phyloP scores from a whole-genome alignment of 1,140 invertebrate species.

The Ceratitis capitata region DNA sequence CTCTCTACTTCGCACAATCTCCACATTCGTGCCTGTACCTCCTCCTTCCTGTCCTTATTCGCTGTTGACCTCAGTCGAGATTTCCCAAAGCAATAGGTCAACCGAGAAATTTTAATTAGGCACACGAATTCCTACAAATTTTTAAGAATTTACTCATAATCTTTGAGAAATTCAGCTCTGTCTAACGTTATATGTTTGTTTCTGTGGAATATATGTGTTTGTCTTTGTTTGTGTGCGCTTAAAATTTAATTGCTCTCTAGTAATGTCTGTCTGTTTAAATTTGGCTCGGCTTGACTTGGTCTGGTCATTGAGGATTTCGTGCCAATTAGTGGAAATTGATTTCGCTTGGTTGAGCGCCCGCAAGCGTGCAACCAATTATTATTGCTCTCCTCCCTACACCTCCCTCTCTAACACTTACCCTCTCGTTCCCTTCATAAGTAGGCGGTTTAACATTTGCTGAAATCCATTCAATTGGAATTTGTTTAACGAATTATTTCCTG shows the following conservation, averaged over 20 bases:
- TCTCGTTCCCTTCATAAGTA: too few relatives aligned
- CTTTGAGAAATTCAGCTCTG: background rate
- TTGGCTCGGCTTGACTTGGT: too few relatives aligned
- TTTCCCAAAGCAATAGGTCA: background rate
- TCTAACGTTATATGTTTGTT: background rate
- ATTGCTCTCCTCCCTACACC: background rate
- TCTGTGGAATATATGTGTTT: background rate
- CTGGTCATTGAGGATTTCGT: constrained; percentile 19
- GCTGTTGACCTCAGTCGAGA: too few relatives aligned
- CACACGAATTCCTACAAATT: background rate
- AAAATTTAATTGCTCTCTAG: constrained; percentile 15
- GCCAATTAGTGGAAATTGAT: constrained; percentile 32
- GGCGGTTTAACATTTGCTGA: background rate
- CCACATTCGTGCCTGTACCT: too few relatives aligned
- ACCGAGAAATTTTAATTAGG: constrained; percentile 1
- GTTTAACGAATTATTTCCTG: background rate
- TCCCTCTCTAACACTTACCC: too few relatives aligned
- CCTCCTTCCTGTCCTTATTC: too few relatives aligned
- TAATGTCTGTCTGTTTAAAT: too few relatives aligned
- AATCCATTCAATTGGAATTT: constrained; percentile 10
- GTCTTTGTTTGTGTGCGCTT: background rate
- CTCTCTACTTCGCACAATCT: too few relatives aligned
- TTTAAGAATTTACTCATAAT: background rate
- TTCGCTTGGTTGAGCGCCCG: background rate
- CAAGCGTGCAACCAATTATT: constrained; percentile 9